Evolutionary conservation across 2,888 invertebrate genomes (phyloP).

Genomic region (Stenodera caucasica): DNA sequence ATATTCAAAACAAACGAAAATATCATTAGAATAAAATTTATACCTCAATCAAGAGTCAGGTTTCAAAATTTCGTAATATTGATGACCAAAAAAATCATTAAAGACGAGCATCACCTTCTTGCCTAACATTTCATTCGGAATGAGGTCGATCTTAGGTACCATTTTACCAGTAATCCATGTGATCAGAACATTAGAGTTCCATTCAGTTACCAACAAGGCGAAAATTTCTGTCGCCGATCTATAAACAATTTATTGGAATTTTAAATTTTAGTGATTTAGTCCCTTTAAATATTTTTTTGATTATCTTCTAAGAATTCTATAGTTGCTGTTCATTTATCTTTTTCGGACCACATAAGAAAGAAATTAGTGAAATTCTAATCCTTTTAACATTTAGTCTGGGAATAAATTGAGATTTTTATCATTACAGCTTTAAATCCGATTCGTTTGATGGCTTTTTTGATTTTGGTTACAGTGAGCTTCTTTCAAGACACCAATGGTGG

Average conservation of each 20-base stretch:
- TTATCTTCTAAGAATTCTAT: slow-evolving; percentile 38
- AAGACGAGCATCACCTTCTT: slow-evolving; percentile 60
- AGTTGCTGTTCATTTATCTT: slow-evolving; percentile 36
- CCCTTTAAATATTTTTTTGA: too few relatives aligned
- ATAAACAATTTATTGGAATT: slow-evolving; percentile 43
- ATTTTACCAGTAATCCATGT: slow-evolving; percentile 72
- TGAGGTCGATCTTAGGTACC: slow-evolving; percentile 64
- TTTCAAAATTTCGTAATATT: slow-evolving; percentile 56
- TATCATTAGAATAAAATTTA: slow-evolving; percentile 3
- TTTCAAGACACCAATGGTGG: too few relatives aligned
- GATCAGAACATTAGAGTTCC: slow-evolving; percentile 65
- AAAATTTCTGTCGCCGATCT: slow-evolving; percentile 58
- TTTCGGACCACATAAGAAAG: slow-evolving; percentile 34
- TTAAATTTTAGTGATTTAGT: too few relatives aligned
- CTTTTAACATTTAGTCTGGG: slow-evolving; percentile 35
- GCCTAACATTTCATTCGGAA: slow-evolving; percentile 60
- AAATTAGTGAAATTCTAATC: slow-evolving; percentile 19
- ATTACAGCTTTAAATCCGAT: slow-evolving; percentile 39
- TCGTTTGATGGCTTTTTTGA: slow-evolving; percentile 33
- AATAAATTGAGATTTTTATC: slow-evolving; percentile 37
- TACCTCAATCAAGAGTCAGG: slow-evolving; percentile 52
- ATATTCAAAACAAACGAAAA: not conserved
- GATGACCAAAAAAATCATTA: slow-evolving; percentile 60
- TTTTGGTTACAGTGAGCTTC: too few relatives aligned
- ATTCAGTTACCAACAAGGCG: slow-evolving; percentile 67